Evolutionary conservation across 2,113 vertebrate species (phyloP).

Genomic region (Myotis lucifugus): DNA sequence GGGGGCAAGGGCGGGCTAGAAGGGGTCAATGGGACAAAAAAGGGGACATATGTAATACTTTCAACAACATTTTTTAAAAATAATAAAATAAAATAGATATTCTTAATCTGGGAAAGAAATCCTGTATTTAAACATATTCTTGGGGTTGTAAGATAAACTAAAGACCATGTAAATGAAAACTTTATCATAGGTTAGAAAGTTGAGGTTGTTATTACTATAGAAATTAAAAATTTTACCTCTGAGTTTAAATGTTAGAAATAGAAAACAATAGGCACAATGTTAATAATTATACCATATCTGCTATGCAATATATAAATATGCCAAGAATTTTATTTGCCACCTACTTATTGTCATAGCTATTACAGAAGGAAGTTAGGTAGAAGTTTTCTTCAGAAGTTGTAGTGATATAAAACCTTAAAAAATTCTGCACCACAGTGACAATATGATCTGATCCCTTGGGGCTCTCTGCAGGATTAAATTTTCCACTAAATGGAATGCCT

Average conservation of each 20-base stretch:
- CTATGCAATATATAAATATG: background rate
- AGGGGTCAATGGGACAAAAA: too few species aligned
- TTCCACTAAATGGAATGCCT: background rate
- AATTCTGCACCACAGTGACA: background rate
- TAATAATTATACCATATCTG: background rate
- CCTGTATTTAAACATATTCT: background rate
- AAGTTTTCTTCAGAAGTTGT: background rate
- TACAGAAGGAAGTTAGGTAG: background rate
- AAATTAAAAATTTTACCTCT: background rate
- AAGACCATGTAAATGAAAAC: background rate
- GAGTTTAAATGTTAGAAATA: background rate
- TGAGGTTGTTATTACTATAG: background rate
- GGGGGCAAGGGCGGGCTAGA: too few species aligned
- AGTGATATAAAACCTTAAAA: background rate
- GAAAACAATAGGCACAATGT: background rate
- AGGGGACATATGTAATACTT: too few species aligned
- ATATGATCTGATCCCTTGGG: background rate
- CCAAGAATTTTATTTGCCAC: background rate
- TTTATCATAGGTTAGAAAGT: background rate
- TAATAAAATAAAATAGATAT: background rate
- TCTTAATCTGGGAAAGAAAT: background rate
- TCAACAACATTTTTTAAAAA: too few species aligned
- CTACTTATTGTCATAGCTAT: background rate
- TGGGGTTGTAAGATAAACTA: background rate
- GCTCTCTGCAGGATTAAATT: slow-evolving; percentile 17